Evolutionary conservation across 2,888 invertebrate genomes (phyloP), one percentile per base, ranked within the genome.

Genomic region (Chalcis sispes): DNA sequence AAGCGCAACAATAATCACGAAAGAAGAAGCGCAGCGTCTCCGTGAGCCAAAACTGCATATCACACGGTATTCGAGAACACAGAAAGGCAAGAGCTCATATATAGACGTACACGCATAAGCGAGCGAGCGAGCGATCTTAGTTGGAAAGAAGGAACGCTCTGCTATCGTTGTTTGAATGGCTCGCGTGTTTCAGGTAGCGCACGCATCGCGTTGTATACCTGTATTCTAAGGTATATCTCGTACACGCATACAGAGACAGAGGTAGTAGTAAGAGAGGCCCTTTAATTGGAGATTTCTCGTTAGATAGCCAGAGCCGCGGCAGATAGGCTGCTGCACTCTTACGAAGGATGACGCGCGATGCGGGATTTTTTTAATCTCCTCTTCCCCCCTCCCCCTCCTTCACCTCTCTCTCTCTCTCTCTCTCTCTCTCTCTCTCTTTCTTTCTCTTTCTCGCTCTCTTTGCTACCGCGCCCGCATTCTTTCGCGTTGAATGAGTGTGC

Each of bases 271-370:
- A 48, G 23, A 20, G 46, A 46, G 54, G 52, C 40, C 72, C 77
- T 77, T 77, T 77, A 77, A 77, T 77, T 77, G 72, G 69, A 77
- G 77, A 77, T 77, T 77, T 77, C 72, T 77, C 77, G 70, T 77
- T 77, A 77, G 70, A 73, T 77, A 72, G 54, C 36, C 25, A 4
- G 42, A n/a, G 18, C 25, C 15, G n/a, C 48, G 48, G 58, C n/a
- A 1, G 18, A n/a, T n/a, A 23, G 42, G 5, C n/a, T n/a, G n/a
- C n/a, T n/a, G n/a, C n/a, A n/a, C n/a, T n/a, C n/a, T n/a, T 32
- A 18, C 18, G 15, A n/a, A 36, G 66, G 61, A 70, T 20, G 50
- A 54, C 54, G 56, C 20, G 65, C 23, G 65, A 10, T n/a, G n/a
- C n/a, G n/a, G n/a, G n/a, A n/a, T n/a, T n/a, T n/a, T n/a, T n/a